These are phyloP conservation scores for Simalia tracyae DNA, from an alignment of 2,797 vertebrate genomes.

Conservation along the genomic window DNA sequence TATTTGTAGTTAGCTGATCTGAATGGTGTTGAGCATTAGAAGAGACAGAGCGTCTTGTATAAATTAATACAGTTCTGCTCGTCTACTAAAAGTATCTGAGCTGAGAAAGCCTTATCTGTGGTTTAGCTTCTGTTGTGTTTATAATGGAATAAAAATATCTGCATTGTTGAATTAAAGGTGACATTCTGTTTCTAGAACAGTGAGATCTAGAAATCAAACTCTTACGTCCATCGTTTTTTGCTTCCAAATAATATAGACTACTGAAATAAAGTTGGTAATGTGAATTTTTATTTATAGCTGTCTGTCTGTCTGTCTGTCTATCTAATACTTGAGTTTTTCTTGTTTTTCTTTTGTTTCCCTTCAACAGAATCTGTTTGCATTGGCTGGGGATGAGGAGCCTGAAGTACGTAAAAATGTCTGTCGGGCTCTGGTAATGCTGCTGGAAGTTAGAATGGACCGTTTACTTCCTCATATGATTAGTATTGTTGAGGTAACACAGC, in stretches of 20 bases:
- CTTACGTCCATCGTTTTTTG: background rate
- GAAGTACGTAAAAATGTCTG: conserved; percentile 89
- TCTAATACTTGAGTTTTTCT: background rate
- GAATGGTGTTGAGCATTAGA: background rate
- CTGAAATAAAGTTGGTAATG: background rate
- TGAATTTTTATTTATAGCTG: background rate
- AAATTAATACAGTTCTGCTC: background rate
- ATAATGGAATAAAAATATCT: background rate
- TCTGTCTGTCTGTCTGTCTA: background rate
- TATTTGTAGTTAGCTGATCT: background rate
- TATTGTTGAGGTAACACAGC: conserved; percentile 81
- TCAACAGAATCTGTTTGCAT: conserved; percentile 82
- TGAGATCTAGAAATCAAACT: background rate
- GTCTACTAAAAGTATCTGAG: background rate
- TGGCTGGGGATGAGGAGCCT: conserved; percentile 84
- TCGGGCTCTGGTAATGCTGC: conserved; percentile 84
- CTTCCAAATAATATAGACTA: background rate
- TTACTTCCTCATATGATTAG: conserved; percentile 88
- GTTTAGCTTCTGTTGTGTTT: background rate
- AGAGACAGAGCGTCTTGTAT: background rate
- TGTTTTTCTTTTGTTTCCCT: background rate
- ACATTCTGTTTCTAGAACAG: background rate
- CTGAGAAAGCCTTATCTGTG: background rate
- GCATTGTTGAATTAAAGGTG: background rate
- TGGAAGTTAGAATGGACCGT: conserved; percentile 88